Percentiles rank a stretch among this genome's conserved stretches.
phyloP scores from a whole-genome alignment of 1,140 invertebrate species.

The Mya arenaria region DNA sequence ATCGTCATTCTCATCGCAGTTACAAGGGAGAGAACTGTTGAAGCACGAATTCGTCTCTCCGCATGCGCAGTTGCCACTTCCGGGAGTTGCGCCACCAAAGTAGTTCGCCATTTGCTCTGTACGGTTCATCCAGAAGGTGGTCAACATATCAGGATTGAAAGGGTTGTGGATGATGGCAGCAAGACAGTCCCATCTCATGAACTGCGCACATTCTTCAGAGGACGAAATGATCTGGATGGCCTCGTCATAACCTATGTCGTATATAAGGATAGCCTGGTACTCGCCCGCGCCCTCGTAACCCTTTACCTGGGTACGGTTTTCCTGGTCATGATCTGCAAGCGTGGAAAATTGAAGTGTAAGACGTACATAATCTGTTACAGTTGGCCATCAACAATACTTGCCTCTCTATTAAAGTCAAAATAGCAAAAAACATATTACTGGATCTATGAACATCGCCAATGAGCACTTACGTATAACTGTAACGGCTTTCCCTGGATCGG shows the following conservation, averaged over 20 bases:
- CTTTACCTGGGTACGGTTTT: slow-evolving; percentile 59
- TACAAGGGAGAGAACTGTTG: slow-evolving; percentile 56
- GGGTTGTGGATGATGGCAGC: slow-evolving; percentile 70
- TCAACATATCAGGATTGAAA: slow-evolving; percentile 50
- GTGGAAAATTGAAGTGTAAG: too few relatives aligned
- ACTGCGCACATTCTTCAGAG: slow-evolving; percentile 68
- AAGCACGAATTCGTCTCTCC: slow-evolving; percentile 65
- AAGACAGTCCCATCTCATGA: slow-evolving; percentile 71
- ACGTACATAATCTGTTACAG: too few relatives aligned
- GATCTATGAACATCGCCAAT: not conserved
- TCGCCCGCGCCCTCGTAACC: slow-evolving; percentile 70
- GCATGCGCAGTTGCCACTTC: slow-evolving; percentile 66
- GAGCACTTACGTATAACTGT: slow-evolving; percentile 65
- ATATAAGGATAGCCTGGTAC: slow-evolving; percentile 58
- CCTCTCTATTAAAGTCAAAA: too few relatives aligned
- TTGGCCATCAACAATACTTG: too few relatives aligned
- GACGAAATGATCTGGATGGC: slow-evolving; percentile 60
- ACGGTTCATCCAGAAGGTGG: slow-evolving; percentile 71
- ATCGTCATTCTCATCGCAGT: slow-evolving; percentile 73
- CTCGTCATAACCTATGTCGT: slow-evolving; percentile 63
- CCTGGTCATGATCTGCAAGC: slow-evolving; percentile 69
- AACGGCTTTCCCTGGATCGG: slow-evolving; percentile 63
- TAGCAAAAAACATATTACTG: not conserved
- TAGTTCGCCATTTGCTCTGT: slow-evolving; percentile 60
- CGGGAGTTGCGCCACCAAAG: slow-evolving; percentile 70